Evolutionary conservation across 2,888 invertebrate species (phyloP).

Genomic region (Aphidoletes aphidimyza): DNA sequence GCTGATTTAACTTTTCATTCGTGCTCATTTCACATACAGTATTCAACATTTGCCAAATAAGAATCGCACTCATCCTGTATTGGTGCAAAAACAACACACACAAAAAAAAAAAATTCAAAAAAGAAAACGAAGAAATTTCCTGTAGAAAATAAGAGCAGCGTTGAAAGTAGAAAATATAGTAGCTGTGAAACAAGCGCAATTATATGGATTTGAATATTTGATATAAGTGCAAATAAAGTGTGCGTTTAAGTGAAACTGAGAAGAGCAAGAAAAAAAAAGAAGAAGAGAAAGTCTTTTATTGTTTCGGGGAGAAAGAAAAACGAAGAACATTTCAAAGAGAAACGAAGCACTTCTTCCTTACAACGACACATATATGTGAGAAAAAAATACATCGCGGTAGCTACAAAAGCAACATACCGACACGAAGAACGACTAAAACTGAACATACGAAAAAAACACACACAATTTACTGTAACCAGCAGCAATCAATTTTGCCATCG

Average conservation of each 20-base stretch:
- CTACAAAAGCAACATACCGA: too few species aligned
- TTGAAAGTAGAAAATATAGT: background rate
- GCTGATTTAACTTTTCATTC: constrained; percentile 29
- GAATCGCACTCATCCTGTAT: constrained; percentile 10
- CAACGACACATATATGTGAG: too few species aligned
- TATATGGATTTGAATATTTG: too few species aligned
- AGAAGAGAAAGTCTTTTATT: too few species aligned
- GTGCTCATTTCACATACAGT: constrained; percentile 52
- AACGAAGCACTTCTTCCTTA: background rate
- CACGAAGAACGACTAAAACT: too few species aligned
- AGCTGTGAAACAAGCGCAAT: background rate
- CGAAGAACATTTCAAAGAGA: background rate
- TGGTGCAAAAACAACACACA: too few species aligned
- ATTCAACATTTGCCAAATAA: constrained; percentile 52
- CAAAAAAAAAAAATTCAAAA: too few species aligned
- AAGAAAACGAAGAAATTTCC: background rate
- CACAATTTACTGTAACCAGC: background rate
- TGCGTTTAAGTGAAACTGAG: background rate
- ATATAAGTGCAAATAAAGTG: too few species aligned
- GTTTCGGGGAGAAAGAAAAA: background rate
- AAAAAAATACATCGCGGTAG: too few species aligned
- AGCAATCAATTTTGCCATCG: background rate
- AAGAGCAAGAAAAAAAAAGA: background rate
- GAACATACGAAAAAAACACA: too few species aligned
- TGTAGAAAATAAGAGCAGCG: background rate